Base-by-base conservation (phyloP, 2,888 invertebrate genomes). In the Thecophora atra region DNA sequence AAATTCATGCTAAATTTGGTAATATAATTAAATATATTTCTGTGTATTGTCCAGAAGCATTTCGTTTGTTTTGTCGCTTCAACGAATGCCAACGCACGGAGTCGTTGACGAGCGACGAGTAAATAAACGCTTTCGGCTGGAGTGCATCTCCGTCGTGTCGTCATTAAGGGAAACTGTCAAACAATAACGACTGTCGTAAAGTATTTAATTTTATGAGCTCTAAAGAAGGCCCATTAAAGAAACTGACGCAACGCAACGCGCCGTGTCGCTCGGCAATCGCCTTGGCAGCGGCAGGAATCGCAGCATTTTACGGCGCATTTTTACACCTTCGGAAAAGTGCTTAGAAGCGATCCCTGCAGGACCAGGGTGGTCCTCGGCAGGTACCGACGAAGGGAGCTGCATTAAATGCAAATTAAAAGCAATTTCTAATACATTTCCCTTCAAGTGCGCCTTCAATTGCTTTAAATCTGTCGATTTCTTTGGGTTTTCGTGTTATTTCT, bases 101-200 rank as follows among this genome's bases (percentile, higher is more conserved):
- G 19, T 56, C 21, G 19, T 24, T 24, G 56, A 11, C 47, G 30
- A 63, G 70, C 47, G 21, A 47, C 42, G 21, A 47, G 66, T 24
- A 64, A 52, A 26, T 64, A 28, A 52, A 26, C 44, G 72, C 70
- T 72, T 73, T 75, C 74, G 74, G 72, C 74, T 71, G 72, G 66
- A 72, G 70, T 28, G 42, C 4, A 19, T 54, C n/a, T 51, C 24
- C 13, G 68, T 44, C 26, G 28, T 73, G 67, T 74, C 76, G 75
- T 76, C 76, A 76, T 77, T 78, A 72, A 72, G 72, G 73, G 73
- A 71, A 77, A 73, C 77, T 74, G 77, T 78, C 77, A 78, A 82
- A 76, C 76, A 76, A 82, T 82, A 78, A 78, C 58, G 76, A 67
- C 71, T 68, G 74, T 81, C 82, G 79, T 83, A 79, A 83, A 82